These are phyloP conservation scores for Esox lucius DNA, from an alignment of 2,797 vertebrate species.

Conservation along the genomic window DNA sequence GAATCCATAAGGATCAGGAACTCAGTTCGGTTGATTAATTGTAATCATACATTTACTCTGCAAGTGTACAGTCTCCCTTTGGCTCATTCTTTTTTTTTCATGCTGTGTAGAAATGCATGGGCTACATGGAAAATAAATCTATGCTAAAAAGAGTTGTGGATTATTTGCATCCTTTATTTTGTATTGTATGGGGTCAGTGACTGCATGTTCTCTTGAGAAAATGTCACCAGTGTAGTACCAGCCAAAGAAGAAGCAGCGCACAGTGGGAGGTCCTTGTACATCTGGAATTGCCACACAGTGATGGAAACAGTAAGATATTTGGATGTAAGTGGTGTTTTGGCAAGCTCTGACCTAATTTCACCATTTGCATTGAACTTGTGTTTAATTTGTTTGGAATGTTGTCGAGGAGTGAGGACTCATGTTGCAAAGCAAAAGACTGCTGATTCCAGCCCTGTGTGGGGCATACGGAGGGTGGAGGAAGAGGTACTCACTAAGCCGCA, in stretches of 20 bases:
- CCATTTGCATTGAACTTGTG: background rate
- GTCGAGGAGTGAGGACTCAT: background rate
- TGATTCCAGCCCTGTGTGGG: too few species aligned
- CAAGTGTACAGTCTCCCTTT: background rate
- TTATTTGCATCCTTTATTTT: conserved; percentile 23
- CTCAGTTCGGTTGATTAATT: background rate
- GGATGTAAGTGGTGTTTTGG: background rate
- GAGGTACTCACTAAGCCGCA: too few species aligned
- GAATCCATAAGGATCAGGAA: background rate
- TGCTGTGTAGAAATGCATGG: background rate
- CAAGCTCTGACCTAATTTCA: background rate
- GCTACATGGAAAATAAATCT: conserved; percentile 16
- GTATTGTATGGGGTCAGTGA: conserved; percentile 6
- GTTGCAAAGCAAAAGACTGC: background rate
- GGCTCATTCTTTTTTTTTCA: background rate
- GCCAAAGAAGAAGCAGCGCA: background rate
- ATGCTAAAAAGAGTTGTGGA: background rate
- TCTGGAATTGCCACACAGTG: background rate
- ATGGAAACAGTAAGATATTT: background rate
- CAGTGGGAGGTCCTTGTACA: background rate
- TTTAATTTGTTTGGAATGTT: background rate
- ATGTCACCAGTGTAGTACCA: background rate
- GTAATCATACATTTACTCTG: background rate
- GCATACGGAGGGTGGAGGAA: too few species aligned
- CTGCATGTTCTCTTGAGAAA: background rate